Percentiles rank a stretch among this genome's conserved stretches.
Conservation (phyloP, 1,140 invertebrate genomes). For the Lordiphosa clarofinis region DNA sequence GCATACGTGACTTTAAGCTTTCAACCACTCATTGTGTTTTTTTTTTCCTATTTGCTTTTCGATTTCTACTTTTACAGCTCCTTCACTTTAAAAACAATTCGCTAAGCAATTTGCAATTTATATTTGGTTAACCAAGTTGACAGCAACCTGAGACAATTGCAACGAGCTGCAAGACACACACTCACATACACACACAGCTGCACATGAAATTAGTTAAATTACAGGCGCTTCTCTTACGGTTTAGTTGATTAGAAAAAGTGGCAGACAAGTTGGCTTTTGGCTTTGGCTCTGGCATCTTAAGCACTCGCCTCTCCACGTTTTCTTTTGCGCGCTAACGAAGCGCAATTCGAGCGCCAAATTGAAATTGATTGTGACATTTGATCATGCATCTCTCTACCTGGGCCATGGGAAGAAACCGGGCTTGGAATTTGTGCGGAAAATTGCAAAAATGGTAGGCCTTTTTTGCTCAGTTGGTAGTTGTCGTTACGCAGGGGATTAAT, state of each 20-base stretch:
- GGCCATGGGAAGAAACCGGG: slow-evolving; percentile 13
- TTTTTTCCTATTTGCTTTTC: too few species aligned
- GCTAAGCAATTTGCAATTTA: slow-evolving; percentile 45
- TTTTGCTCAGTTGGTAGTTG: slow-evolving; percentile 12
- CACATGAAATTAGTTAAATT: slow-evolving; percentile 69
- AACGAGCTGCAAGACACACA: slow-evolving; percentile 20
- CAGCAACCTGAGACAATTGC: slow-evolving; percentile 61
- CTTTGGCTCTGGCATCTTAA: slow-evolving; percentile 32
- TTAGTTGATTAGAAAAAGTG: slow-evolving; percentile 73
- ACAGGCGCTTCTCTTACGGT: slow-evolving; percentile 53
- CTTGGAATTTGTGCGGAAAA: slow-evolving; percentile 63
- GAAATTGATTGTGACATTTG: slow-evolving; percentile 78
- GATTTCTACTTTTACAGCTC: too few species aligned
- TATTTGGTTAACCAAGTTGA: slow-evolving; percentile 39
- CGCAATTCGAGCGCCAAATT: slow-evolving; percentile 77
- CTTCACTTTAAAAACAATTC: slow-evolving; percentile 14
- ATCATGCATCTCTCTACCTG: slow-evolving; percentile 48
- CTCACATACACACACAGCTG: slow-evolving; percentile 12
- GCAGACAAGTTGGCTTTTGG: slow-evolving; percentile 34
- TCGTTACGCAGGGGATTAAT: slow-evolving; percentile 67
- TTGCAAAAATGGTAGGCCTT: slow-evolving; percentile 49
- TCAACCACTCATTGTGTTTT: too few species aligned
- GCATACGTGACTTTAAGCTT: too few species aligned
- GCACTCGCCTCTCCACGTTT: slow-evolving; percentile 20
- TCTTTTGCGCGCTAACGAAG: slow-evolving; percentile 63